Conservation (phyloP, 2,113 vertebrate genomes). For the Solea senegalensis region DNA sequence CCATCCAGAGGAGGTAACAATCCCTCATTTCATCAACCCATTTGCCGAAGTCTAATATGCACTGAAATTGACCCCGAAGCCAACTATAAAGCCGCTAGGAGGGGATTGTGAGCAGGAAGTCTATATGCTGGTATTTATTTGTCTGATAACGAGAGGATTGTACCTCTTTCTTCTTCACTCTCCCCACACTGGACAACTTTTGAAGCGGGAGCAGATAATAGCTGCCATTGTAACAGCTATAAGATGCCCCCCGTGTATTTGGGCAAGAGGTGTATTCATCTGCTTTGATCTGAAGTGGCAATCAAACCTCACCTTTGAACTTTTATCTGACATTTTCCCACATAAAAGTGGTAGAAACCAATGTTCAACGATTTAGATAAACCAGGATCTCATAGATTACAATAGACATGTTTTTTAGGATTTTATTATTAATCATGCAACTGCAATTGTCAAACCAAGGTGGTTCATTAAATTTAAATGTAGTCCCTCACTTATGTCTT, state of each 20-base stretch:
- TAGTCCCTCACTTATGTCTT: too few relatives aligned
- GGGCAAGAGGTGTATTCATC: slow-evolving; percentile 22
- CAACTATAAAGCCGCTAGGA: slow-evolving; percentile 50
- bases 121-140: slow-evolving; percentile 67
- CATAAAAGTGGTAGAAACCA: neutral
- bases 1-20: slow-evolving; percentile 63
- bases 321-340: slow-evolving; percentile 2
- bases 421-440: slow-evolving; percentile 10
- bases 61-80: slow-evolving; percentile 52
- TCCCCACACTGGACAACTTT: slow-evolving; percentile 53
- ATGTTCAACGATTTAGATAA: neutral
- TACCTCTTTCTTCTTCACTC: slow-evolving; percentile 54
- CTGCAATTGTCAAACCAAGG: too few relatives aligned
- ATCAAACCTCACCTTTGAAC: slow-evolving; percentile 33
- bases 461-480: too few relatives aligned
- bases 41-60: slow-evolving; percentile 64
- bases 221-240: slow-evolving; percentile 41
- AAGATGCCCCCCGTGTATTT: slow-evolving; percentile 31
- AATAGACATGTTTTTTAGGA: neutral
- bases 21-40: slow-evolving; percentile 71
- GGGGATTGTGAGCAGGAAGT: slow-evolving; percentile 53
- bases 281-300: slow-evolving; percentile 19
- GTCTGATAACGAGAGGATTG: slow-evolving; percentile 71
- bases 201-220: slow-evolving; percentile 56
- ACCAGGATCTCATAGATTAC: neutral